Percentiles rank a stretch among this genome's conserved stretches.
Evolutionary conservation across 2,888 invertebrate genomes (phyloP).

Genomic region (Scaptomyza flava): DNA sequence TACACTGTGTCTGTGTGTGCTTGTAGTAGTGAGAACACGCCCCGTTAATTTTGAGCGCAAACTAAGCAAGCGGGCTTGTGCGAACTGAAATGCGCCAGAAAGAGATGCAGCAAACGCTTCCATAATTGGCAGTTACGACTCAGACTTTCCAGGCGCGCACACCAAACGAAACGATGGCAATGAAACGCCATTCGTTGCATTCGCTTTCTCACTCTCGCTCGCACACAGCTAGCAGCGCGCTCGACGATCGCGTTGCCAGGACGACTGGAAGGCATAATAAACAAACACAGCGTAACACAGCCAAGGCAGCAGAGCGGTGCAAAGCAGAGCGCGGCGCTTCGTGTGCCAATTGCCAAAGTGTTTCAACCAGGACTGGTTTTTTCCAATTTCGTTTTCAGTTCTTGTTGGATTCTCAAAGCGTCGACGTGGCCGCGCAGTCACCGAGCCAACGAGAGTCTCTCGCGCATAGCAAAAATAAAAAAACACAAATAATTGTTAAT

Average conservation of each 20-base stretch:
- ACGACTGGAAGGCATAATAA: slow-evolving; percentile 76
- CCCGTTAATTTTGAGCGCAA: slow-evolving; percentile 58
- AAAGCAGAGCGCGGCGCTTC: slow-evolving; percentile 18
- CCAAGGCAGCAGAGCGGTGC: slow-evolving; percentile 7
- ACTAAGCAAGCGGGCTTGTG: slow-evolving; percentile 15
- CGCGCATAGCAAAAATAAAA: slow-evolving; percentile 27
- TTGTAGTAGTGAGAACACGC: slow-evolving; percentile 55
- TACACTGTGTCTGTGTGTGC: slow-evolving; percentile 29
- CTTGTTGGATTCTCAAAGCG: slow-evolving; percentile 84
- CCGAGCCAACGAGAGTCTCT: slow-evolving; percentile 50
- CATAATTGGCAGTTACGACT: slow-evolving; percentile 60
- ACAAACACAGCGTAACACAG: slow-evolving; percentile 27
- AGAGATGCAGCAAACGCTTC: slow-evolving; percentile 48
- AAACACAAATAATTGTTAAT: slow-evolving; percentile 20
- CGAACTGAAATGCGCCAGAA: slow-evolving; percentile 23
- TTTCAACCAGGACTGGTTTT: slow-evolving; percentile 83
- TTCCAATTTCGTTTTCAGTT: slow-evolving; percentile 84
- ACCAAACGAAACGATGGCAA: slow-evolving; percentile 42
- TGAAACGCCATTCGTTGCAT: slow-evolving; percentile 30
- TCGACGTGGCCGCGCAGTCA: slow-evolving; percentile 75
- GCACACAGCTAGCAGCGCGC: slow-evolving; percentile 19
- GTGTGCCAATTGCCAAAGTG: slow-evolving; percentile 54
- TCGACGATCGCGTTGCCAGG: slow-evolving; percentile 73
- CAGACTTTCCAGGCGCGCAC: slow-evolving; percentile 55
- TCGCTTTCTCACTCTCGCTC: slow-evolving; percentile 20